Evolutionary conservation across 1,140 invertebrate genomes (phyloP), one percentile per base, ranked within the genome.

Genomic region (Archivesica marissinica): DNA sequence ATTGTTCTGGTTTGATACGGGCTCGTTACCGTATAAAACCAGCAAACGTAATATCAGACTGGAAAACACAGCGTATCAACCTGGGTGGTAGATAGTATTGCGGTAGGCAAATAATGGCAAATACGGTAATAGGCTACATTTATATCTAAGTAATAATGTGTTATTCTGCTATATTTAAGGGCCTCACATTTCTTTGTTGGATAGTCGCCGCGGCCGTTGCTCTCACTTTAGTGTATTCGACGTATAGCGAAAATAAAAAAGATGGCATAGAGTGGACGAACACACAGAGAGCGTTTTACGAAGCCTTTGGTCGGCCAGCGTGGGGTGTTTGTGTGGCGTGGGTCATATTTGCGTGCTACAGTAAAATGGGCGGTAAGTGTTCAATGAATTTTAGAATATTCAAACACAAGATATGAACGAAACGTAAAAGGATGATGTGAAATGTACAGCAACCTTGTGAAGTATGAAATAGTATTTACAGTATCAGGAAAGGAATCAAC

Each of bases 291-390:
- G 54, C 89, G 4, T 54, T 83, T 0, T 90, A 90, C 78, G 91
- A 91, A 72, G 66, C 86, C 0, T 41, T 91, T 15, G 88, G 88
- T 13, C 59, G 91, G 50, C 90, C 93, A 0, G 38, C 91, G 23
- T 95, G 94, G 94, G 90, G 91, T 3, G 56, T 91, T 20, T 93
- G 89, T 54, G 88, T 95, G 30, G 92, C 92, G 11, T 95, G 94
- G 94, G 89, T 95, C 41, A 94, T 95, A 70, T 95, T 93, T 89
- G 93, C 93, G 0, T 95, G 94, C 82, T 88, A 92, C 72, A 91
- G 92, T 66, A 87, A 89, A 28, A 87, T 86, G 41, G 92, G 91
- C 74, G 91, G 92, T 93, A 87, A 78, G 82, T 54, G 6, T 66
- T n/a, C n/a, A n/a, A n/a, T n/a, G n/a, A n/a, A n/a, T n/a, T n/a